phyloP scores from a whole-genome alignment of 2,888 invertebrate genomes.

The Oithona nana region DNA sequence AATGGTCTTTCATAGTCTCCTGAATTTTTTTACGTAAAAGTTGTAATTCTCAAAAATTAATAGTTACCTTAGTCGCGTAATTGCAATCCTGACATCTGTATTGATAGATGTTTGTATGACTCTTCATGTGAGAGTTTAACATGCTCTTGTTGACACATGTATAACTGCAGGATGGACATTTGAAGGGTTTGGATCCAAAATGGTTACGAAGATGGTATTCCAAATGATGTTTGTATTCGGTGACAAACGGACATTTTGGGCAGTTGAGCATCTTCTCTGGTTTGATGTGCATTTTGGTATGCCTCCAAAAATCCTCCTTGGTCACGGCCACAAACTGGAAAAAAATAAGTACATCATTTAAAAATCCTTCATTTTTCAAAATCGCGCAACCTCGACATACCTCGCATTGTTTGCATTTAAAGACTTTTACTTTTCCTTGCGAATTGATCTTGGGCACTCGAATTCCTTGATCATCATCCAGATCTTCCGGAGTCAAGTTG shows the following conservation, averaged over 20 bases:
- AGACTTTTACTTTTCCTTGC: constrained; percentile 60
- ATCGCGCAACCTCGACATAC: too few species aligned
- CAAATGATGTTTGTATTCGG: constrained; percentile 93
- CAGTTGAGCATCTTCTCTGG: constrained; percentile 77
- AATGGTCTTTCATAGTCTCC: too few species aligned
- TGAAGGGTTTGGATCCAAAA: constrained; percentile 82
- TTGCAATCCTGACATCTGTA: constrained; percentile 81
- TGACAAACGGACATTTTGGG: constrained; percentile 84
- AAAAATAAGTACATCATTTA: too few species aligned
- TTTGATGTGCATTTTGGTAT: constrained; percentile 70
- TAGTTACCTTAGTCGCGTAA: constrained; percentile 47
- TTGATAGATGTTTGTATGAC: constrained; percentile 41
- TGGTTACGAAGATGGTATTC: constrained; percentile 94
- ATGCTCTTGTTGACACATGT: constrained; percentile 96
- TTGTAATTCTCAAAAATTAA: too few species aligned
- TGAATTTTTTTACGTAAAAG: too few species aligned
- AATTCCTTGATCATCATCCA: constrained; percentile 26
- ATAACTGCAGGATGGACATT: constrained; percentile 70
- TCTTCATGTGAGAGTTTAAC: constrained; percentile 93
- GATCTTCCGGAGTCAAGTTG: constrained; percentile 22
- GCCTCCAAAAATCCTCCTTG: constrained; percentile 84
- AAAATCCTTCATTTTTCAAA: too few species aligned
- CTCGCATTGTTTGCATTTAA: constrained; percentile 74
- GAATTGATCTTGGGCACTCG: constrained; percentile 45
- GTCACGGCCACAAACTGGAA: constrained; percentile 59